Base-by-base conservation (phyloP, 2,113 vertebrate species). In the Ciconia stormi region DNA sequence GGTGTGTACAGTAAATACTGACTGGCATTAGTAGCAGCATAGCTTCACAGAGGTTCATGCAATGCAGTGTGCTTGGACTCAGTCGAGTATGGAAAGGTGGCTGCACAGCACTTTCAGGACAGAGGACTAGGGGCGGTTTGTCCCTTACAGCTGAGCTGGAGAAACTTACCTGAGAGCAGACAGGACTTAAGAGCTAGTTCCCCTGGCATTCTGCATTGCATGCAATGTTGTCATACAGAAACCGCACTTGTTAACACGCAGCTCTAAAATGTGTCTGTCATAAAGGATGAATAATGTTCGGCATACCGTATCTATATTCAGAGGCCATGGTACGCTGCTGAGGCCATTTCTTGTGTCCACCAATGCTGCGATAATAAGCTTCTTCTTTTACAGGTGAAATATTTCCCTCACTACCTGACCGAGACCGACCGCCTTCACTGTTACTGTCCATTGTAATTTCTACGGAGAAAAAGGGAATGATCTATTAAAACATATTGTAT, bases 381-480 rank as follows among this genome's bases (percentile, higher is more conserved):
- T 99, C 98, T 97, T 99, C 98, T 98, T 98, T 98, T 98, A 98
- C 97, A 95, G 98, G 98, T 97, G 99, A 99, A 98, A 98, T 98
- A 98, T 98, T 98, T 97, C 98, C 99, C 98, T 99, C 99, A 99
- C 98, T 98, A 98, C 99, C 98, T 97, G 98, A 97, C 97, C 91
- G 84, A 97, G 97, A 97, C 82, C 81, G 61, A 78, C 95, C 67
- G 38, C 97, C 99, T 98, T 99, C 99, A 99, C 98, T 99, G 99
- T 98, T 99, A 99, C 99, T 99, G 98, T 99, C 99, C 98, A 99
- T 98, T 98, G 99, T 99, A 98, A 99, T 98, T 98, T 99, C 99
- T 99, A 99, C 73, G 98, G 98, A 97, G 96, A 97, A 97, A 98
- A 97, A 98, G 94, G 97, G 97, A 97, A 97, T 65, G 90, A 82